A percentile compares a stretch with the other conserved stretches of the same genome.
These are phyloP conservation scores for Sepioteuthis lessoniana DNA, from an alignment of 2,888 invertebrate genomes.

Conservation along the genomic window DNA sequence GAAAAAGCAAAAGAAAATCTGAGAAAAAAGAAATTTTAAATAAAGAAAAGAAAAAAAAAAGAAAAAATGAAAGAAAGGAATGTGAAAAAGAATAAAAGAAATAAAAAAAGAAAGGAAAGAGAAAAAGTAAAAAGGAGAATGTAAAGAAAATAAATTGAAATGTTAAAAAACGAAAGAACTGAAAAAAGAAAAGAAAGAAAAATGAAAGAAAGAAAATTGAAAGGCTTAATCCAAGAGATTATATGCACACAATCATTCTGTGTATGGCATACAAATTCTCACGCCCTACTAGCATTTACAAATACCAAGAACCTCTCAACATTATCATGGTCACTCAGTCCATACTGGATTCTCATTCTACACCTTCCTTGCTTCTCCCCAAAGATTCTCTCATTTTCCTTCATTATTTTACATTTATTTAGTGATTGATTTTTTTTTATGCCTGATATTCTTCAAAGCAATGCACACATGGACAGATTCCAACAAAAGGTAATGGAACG, in stretches of 20 bases:
- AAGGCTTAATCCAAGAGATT: neutral
- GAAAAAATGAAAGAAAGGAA: neutral
- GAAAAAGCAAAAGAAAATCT: neutral
- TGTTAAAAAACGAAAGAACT: neutral
- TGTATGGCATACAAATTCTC: neutral
- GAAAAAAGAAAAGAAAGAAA: neutral
- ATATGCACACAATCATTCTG: neutral
- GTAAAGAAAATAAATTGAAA: neutral
- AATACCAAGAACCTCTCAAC: constrained; percentile 33
- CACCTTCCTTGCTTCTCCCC: neutral
- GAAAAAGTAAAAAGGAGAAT: neutral
- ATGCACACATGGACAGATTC: neutral
- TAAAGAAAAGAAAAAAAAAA: neutral
- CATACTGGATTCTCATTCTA: neutral
- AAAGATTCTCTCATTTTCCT: neutral
- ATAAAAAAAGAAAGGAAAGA: neutral
- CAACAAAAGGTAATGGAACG: neutral
- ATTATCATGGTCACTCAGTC: neutral
- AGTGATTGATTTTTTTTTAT: neutral
- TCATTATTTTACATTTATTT: neutral
- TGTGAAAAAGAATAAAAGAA: neutral
- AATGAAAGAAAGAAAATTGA: neutral
- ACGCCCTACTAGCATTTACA: constrained; percentile 1
- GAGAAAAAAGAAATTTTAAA: neutral
- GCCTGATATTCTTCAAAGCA: neutral